Percentiles rank a stretch among this genome's conserved stretches.
Conservation (phyloP, 2,797 vertebrate genomes). For the Sebastes wilsoni region DNA sequence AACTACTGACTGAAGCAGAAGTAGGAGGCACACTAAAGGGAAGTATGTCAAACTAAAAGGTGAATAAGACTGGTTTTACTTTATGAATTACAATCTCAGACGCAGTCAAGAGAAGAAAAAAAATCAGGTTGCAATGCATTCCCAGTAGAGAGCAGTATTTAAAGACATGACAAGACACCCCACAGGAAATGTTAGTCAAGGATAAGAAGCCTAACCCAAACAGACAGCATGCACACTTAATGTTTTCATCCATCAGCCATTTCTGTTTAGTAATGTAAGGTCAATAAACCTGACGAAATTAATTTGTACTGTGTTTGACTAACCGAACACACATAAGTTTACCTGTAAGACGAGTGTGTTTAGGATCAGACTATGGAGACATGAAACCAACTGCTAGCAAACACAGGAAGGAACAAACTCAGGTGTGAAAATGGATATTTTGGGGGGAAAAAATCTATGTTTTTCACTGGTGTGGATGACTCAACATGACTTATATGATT, state of each 20-base stretch:
- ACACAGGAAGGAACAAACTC: background rate
- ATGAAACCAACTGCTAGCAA: background rate
- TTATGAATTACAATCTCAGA: slow-evolving; percentile 3
- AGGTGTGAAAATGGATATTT: background rate
- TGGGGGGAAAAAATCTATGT: background rate
- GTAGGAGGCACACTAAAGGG: background rate
- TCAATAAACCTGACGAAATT: slow-evolving; percentile 2
- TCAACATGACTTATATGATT: slow-evolving; percentile 9
- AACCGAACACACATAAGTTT: background rate
- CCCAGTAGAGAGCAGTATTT: background rate
- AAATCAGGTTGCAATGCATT: background rate
- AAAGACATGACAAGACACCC: slow-evolving; percentile 20
- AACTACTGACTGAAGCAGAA: slow-evolving; percentile 38
- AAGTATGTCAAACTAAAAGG: slow-evolving; percentile 16
- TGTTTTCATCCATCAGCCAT: slow-evolving; percentile 23
- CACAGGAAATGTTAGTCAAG: slow-evolving; percentile 17
- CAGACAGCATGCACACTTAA: slow-evolving; percentile 17
- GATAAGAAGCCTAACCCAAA: background rate
- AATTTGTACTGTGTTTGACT: background rate
- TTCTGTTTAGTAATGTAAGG: slow-evolving; percentile 11
- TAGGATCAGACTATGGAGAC: background rate
- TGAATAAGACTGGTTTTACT: slow-evolving; percentile 14
- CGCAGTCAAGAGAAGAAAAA: background rate
- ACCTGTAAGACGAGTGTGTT: background rate
- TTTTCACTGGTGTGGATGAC: slow-evolving; percentile 8